These are phyloP conservation scores for Hirtodrosophila histrioides DNA, from an alignment of 2,888 invertebrate genomes.

Conservation along the genomic window DNA sequence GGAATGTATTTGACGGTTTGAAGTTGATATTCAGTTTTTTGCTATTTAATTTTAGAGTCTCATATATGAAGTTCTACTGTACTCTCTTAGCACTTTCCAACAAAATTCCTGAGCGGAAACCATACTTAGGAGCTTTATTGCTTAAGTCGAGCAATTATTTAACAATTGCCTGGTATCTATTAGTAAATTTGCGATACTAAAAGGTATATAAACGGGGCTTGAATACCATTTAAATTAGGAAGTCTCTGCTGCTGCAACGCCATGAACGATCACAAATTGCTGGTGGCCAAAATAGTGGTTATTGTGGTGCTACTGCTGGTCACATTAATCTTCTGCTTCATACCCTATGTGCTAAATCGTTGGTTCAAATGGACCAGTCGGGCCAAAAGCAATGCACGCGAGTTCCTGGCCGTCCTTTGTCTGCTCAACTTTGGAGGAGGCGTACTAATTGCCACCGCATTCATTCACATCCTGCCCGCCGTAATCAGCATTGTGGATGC, in stretches of 20 bases:
- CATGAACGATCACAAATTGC: conserved; percentile 42
- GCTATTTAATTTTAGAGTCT: background rate
- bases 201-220: conserved; percentile 29
- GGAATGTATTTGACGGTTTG: too few relatives aligned
- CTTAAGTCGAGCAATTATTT: conserved; percentile 9
- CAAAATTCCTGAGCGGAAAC: background rate
- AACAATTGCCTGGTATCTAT: conserved; percentile 1
- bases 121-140: conserved; percentile 27
- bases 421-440: conserved; percentile 92
- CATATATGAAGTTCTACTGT: conserved; percentile 12
- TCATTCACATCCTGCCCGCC: conserved; percentile 92
- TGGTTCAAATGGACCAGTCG: conserved; percentile 87
- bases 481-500: conserved; percentile 88
- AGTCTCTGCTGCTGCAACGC: background rate
- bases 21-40: too few relatives aligned
- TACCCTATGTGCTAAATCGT: conserved; percentile 89
- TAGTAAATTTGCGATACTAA: background rate
- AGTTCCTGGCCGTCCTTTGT: conserved; percentile 86
- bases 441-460: conserved; percentile 92
- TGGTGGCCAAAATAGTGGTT: conserved; percentile 89
- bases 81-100: background rate
- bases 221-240: conserved; percentile 3
- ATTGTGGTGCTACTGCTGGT: conserved; percentile 91
- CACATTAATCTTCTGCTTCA: conserved; percentile 90
- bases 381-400: conserved; percentile 72